These are phyloP conservation scores for Pteromalus puparum DNA, from an alignment of 1,140 invertebrate species.

Conservation along the genomic window DNA sequence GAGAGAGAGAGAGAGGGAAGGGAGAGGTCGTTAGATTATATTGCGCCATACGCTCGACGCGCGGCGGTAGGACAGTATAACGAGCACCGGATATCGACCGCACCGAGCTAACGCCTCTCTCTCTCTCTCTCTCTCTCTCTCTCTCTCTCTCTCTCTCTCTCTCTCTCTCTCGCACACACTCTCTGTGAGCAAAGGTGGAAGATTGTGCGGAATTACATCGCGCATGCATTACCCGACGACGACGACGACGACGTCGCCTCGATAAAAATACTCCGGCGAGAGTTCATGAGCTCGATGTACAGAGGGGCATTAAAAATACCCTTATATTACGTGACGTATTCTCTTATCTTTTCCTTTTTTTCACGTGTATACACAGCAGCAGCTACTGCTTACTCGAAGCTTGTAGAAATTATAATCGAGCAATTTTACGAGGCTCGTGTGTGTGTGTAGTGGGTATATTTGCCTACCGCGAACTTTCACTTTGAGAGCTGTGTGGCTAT, in stretches of 20 bases:
- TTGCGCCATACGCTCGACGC: constrained; percentile 12
- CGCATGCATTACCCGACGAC: constrained; percentile 12
- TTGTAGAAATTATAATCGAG: not conserved
- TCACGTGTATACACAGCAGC: not conserved
- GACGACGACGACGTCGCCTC: not conserved
- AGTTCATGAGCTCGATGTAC: not conserved
- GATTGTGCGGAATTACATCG: constrained; percentile 38
- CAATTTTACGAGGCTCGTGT: not conserved
- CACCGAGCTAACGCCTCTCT: not conserved
- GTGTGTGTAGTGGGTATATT: not conserved
- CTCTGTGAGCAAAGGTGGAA: not conserved
- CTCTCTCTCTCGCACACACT: not conserved
- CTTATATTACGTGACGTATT: not conserved
- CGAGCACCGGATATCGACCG: constrained; percentile 48
- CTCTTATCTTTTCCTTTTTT: not conserved
- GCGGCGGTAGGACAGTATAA: constrained; percentile 3
- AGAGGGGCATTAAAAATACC: not conserved
- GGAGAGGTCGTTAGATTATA: constrained; percentile 48
- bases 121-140: not conserved
- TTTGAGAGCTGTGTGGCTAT: not conserved
- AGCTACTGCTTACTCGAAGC: too few species aligned
- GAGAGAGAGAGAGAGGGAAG: constrained; percentile 4
- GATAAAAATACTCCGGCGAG: constrained; percentile 1
- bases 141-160: not conserved
- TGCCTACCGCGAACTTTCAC: not conserved